Conservation (phyloP, 1,140 invertebrate species). For the Cydia fagiglandana region DNA sequence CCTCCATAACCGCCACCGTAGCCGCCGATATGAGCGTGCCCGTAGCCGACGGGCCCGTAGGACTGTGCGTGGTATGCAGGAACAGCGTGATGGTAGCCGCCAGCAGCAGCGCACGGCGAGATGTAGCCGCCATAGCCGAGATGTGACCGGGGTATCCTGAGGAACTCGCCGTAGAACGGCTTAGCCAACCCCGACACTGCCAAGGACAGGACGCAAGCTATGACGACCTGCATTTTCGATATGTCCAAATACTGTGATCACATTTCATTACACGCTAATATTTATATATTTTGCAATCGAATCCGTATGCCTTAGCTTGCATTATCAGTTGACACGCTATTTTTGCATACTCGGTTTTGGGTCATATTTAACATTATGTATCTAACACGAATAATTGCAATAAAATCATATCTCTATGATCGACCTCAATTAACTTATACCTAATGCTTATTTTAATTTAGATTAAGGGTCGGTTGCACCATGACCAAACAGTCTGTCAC, state of each 20-base stretch:
- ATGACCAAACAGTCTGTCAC: too few relatives aligned
- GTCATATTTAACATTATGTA: neutral
- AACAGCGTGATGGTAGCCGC: slow-evolving; percentile 33
- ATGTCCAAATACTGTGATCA: slow-evolving; percentile 40
- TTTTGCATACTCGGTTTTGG: slow-evolving; percentile 28
- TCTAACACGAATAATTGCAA: slow-evolving; percentile 11
- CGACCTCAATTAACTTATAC: neutral
- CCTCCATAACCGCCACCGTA: slow-evolving; percentile 41
- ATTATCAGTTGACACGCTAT: slow-evolving; percentile 29
- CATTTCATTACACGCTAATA: slow-evolving; percentile 43
- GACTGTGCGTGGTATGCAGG: slow-evolving; percentile 35
- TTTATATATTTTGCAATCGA: slow-evolving; percentile 59
- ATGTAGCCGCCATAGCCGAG: slow-evolving; percentile 36
- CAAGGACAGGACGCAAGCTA: slow-evolving; percentile 41
- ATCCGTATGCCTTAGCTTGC: slow-evolving; percentile 47
- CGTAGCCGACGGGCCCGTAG: slow-evolving; percentile 29
- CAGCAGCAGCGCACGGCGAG: slow-evolving; percentile 39
- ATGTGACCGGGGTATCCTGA: slow-evolving; percentile 45
- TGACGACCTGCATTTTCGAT: slow-evolving; percentile 53
- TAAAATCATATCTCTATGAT: slow-evolving; percentile 1
- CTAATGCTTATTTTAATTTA: neutral
- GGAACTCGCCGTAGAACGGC: slow-evolving; percentile 34
- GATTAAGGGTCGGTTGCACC: too few relatives aligned
- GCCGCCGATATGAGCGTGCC: neutral
- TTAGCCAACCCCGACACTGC: slow-evolving; percentile 42